A percentile compares a stretch with the other conserved stretches of the same genome.
These are phyloP conservation scores for Drosophila murphyi DNA, from an alignment of 1,140 invertebrate species.

Conservation along the genomic window DNA sequence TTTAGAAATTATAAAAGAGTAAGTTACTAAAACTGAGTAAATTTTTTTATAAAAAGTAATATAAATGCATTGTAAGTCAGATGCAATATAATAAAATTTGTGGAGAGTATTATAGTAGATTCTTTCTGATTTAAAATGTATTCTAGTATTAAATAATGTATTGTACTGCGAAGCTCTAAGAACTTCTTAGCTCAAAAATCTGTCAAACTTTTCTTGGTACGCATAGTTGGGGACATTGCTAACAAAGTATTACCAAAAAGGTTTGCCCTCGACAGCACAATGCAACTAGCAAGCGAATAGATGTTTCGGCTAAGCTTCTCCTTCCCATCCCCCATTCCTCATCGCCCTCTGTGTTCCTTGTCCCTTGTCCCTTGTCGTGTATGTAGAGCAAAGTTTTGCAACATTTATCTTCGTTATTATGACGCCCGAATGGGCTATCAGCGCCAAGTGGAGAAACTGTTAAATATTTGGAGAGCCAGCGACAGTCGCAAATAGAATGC, in stretches of 20 bases:
- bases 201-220: slow-evolving; percentile 63
- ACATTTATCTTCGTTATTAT: slow-evolving; percentile 83
- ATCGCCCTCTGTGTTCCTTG: slow-evolving; percentile 8
- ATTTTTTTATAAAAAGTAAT: no score
- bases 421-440: slow-evolving; percentile 82
- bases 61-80: no score
- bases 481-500: slow-evolving; percentile 57
- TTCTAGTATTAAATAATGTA: neutral
- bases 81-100: no score
- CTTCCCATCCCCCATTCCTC: no score
- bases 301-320: slow-evolving; percentile 11
- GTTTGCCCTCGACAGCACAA: slow-evolving; percentile 52
- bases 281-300: slow-evolving; percentile 60
- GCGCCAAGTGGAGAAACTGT: slow-evolving; percentile 68
- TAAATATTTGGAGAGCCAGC: slow-evolving; percentile 69
- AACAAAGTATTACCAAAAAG: slow-evolving; percentile 33
- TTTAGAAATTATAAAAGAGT: no score
- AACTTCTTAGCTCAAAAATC: slow-evolving; percentile 53
- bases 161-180: slow-evolving; percentile 26
- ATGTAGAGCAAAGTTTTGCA: slow-evolving; percentile 67
- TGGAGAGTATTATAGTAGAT: no score
- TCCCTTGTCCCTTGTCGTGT: slow-evolving; percentile 33
- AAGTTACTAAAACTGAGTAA: no score
- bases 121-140: no score
- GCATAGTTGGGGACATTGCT: slow-evolving; percentile 42